Conservation (phyloP, 2,113 vertebrate species). For the Cacatua alba region DNA sequence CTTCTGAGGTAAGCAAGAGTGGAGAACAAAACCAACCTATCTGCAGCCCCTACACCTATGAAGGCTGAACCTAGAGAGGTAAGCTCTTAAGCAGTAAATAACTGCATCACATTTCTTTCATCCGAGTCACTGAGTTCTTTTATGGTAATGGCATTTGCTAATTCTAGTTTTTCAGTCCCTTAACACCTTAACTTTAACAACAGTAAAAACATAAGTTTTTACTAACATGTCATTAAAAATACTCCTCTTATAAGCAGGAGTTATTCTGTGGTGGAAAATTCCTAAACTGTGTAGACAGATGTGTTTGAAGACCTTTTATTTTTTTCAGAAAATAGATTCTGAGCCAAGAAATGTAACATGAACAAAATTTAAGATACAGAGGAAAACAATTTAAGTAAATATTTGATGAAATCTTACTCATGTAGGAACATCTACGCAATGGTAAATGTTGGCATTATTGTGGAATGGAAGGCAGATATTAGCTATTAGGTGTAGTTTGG, state of each 20-base stretch:
- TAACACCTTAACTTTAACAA: no score
- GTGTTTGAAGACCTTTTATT: not conserved
- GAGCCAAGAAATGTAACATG: not conserved
- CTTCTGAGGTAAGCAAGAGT: not conserved
- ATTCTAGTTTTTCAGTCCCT: not conserved
- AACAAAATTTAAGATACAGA: not conserved
- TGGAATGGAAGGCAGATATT: not conserved
- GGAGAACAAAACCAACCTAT: not conserved
- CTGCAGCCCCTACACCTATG: not conserved
- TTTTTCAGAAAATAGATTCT: not conserved
- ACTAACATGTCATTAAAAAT: not conserved
- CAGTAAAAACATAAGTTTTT: not conserved
- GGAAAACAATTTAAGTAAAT: not conserved
- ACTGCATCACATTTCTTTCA: not conserved
- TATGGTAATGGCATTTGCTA: not conserved
- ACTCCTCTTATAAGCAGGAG: not conserved
- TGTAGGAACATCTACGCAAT: not conserved
- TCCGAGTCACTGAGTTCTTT: not conserved
- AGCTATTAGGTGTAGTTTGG: not conserved
- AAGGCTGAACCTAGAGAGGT: not conserved
- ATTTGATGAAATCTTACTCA: not conserved
- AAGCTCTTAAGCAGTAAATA: not conserved
- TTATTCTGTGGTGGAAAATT: not conserved
- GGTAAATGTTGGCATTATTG: not conserved
- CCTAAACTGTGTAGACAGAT: not conserved